phyloP scores from a whole-genome alignment of 2,888 invertebrate species.

The Ennomos erosarius region DNA sequence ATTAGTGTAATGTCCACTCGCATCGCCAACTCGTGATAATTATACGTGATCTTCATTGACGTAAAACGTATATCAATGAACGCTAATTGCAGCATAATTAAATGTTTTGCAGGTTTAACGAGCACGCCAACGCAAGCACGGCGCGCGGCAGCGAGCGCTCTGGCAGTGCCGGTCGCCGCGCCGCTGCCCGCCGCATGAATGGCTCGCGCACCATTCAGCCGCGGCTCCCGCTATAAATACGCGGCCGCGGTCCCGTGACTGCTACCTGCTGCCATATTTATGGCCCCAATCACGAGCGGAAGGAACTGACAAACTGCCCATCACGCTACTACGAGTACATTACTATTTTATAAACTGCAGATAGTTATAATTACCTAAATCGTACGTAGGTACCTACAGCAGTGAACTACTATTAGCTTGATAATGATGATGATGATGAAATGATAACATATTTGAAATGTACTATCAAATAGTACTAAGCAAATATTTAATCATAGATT shows the following conservation, averaged over 20 bases:
- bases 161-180: neutral
- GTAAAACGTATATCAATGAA: constrained; percentile 35
- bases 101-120: constrained; percentile 24
- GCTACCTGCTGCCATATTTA: constrained; percentile 2
- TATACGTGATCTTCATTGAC: constrained; percentile 31
- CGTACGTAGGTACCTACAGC: no score
- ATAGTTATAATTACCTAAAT: no score
- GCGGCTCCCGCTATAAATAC: constrained; percentile 31
- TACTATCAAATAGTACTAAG: no score
- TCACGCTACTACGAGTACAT: no score
- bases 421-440: no score
- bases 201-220: constrained; percentile 28
- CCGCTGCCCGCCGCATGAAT: constrained; percentile 24
- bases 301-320: neutral
- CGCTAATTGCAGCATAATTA: constrained; percentile 32
- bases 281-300: constrained; percentile 3
- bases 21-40: constrained; percentile 14
- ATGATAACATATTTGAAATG: no score
- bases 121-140: constrained; percentile 14
- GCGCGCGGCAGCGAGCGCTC: neutral
- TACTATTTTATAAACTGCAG: no score
- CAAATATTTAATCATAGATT: no score
- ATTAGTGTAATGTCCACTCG: constrained; percentile 16
- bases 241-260: constrained; percentile 23
- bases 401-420: no score